Evolutionary conservation across 2,113 vertebrate species (phyloP).

Genomic region (Gopherus flavomarginatus): DNA sequence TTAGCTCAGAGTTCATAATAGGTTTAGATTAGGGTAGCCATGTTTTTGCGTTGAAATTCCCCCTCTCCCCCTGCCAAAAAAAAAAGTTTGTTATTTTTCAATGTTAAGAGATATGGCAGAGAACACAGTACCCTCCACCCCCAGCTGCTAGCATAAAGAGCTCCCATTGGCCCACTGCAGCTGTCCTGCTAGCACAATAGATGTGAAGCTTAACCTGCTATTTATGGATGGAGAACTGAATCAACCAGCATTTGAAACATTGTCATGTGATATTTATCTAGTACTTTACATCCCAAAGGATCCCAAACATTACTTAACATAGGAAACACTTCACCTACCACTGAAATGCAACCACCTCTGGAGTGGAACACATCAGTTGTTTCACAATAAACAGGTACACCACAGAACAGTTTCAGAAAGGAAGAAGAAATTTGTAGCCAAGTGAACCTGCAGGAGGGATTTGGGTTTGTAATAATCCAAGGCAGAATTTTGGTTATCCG

Average conservation of each 20-base stretch:
- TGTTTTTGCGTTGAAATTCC: neutral
- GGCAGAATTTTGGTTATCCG: neutral
- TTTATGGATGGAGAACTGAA: neutral
- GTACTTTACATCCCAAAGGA: neutral
- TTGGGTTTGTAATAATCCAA: neutral
- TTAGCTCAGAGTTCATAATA: neutral
- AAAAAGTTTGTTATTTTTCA: neutral
- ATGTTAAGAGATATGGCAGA: neutral
- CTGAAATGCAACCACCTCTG: neutral
- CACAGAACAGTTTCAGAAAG: neutral
- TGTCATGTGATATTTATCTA: neutral
- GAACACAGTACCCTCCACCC: neutral
- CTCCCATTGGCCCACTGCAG: neutral
- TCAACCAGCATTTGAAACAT: neutral
- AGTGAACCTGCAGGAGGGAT: neutral
- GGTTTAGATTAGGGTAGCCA: fast-evolving
- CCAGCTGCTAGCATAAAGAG: neutral
- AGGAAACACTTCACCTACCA: neutral
- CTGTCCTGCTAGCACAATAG: neutral
- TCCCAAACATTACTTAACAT: neutral
- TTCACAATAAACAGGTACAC: neutral
- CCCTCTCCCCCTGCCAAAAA: neutral
- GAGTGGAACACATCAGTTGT: neutral
- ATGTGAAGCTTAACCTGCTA: neutral
- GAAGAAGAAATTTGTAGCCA: neutral